Evolutionary conservation across 2,888 invertebrate genomes (phyloP), one percentile per base, ranked within the genome.

Genomic region (Horisme vitalbata): DNA sequence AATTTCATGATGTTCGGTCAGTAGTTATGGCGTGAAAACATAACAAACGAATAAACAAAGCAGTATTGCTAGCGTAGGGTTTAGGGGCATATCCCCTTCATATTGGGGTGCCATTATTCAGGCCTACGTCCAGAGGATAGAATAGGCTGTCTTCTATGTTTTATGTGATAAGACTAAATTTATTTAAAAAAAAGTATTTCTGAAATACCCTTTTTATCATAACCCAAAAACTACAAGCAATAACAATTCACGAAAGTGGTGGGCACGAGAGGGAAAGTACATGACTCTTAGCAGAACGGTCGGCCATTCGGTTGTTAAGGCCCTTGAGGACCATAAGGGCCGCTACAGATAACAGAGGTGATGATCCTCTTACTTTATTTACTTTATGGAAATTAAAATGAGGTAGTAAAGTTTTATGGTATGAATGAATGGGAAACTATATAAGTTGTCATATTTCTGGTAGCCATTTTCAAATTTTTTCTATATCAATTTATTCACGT

Each of bases 181-280:
- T 18, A 2, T 5, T 1, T 5, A 1, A 18, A 23, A n/a, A 23
- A 23, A 4, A 3, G 2, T 23, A 9, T n/a, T n/a, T n/a, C 23
- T n/a, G n/a, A n/a, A 23, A n/a, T 9, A 23, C 24, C 18, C 13
- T 20, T 33, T 45, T 52, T 59, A 58, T 57, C 57, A 55, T 56
- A 52, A 41, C 46, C 44, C 38, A 53, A 49, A 48, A 54, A 43
- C 54, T 55, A 55, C 55, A 53, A 38, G 56, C 52, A 52, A 57
- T 59, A 61, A 59, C 59, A 57, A 57, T 61, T 57, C 51, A 44
- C 45, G 35, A 45, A 51, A 55, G 52, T 54, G 46, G 47, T 39
- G 41, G 47, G 32, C 47, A 41, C 43, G 47, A 41, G 45, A 45
- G 46, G 34, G 26, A 38, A 37, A 55, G 49, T 52, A 57, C 55